Percentiles rank a stretch among this genome's conserved stretches.
These are phyloP conservation scores for Dryococelus australis DNA, from an alignment of 2,888 invertebrate species.

Conservation along the genomic window DNA sequence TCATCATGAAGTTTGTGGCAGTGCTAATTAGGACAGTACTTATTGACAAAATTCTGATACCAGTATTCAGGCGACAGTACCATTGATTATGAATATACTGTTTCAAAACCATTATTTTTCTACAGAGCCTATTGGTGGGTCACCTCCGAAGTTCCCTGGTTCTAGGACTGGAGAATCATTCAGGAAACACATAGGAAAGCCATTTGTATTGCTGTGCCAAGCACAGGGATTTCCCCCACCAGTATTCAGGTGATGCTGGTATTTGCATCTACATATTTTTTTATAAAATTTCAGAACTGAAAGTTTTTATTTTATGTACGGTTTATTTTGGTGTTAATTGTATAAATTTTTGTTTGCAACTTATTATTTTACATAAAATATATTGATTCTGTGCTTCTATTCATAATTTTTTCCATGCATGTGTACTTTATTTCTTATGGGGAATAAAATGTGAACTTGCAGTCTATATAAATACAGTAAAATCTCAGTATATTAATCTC, in stretches of 20 bases:
- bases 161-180: slow-evolving; percentile 44
- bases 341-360: not conserved
- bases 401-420: no score
- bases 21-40: no score
- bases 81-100: not conserved
- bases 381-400: not conserved
- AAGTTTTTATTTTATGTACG: no score
- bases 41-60: not conserved
- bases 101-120: not conserved
- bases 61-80: not conserved
- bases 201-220: slow-evolving; percentile 56
- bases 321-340: no score
- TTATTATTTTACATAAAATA: not conserved
- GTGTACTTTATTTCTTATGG: no score
- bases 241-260: slow-evolving; percentile 44
- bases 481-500: no score
- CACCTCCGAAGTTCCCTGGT: slow-evolving; percentile 48
- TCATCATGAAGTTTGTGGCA: no score
- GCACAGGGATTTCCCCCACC: slow-evolving; percentile 58
- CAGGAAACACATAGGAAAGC: slow-evolving; percentile 47
- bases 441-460: no score
- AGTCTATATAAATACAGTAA: no score
- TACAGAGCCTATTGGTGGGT: slow-evolving; percentile 48
- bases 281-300: not conserved
- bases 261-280: not conserved